Evolutionary conservation across 2,797 vertebrate genomes (phyloP), one percentile per base, ranked within the genome.

Genomic region (Synaphobranchus kaupii): DNA sequence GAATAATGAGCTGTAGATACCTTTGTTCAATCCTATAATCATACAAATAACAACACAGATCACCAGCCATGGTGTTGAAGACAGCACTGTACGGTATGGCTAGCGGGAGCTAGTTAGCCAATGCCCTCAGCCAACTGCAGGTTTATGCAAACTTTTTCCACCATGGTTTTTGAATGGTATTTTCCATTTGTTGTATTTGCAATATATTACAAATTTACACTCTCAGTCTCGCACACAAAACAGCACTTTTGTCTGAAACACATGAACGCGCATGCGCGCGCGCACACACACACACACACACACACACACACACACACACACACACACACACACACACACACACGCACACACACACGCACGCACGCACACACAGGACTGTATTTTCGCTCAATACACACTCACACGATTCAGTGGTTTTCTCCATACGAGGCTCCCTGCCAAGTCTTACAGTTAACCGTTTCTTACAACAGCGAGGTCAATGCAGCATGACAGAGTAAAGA

Each of bases 351-450:
- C 76, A 78, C 76, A 58, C 78, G 86, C 58, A 28, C 52, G 63
- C 66, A 73, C 60, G 68, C 48, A 44, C 48, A 13, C 80, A 86
- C 86, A 39, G 13, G 28, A 25, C 39, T 47, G 15, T 20, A 54
- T 63, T 83, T 56, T 56, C 13, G 56, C 44, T 68, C 85, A 82
- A 28, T 44, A 52, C 89, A 89, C 87, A 89, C 87, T 91, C 91
- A 91, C 87, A 68, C 87, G 58, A 88, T 88, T 85, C 91, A 92
- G 92, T 92, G 82, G 92, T 88, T 91, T 94, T 91, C 91, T 89
- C 78, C 4, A 90, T 68, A 50, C 84, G 87, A 85, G 87, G 85
- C 85, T 3, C 48, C 31, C 60, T 89, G 88, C 89, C 91, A 91
- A 89, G 90, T 83, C 86, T 88, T 86, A 89, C 87, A 85, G 89